Evolutionary conservation across 30 jellyfish, hydroid and myxozoan genomes (phyloP).

Genomic region (Turritopsis rubra): DNA sequence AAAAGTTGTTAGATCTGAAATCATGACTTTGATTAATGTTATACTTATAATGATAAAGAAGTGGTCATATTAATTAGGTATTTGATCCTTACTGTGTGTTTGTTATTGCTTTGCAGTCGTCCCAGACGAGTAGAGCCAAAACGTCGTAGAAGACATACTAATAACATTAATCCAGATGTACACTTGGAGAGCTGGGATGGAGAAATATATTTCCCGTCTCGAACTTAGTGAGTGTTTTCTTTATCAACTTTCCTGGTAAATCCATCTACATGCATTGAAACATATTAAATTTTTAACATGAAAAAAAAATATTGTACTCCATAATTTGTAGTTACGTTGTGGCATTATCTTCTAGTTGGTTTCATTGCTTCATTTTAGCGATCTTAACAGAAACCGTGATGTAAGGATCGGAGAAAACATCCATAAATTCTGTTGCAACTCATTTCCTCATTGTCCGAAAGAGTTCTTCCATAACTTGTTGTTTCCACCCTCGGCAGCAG

Average conservation of each 20-base stretch:
- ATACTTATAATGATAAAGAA: too few relatives aligned
- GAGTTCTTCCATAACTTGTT: constrained; percentile 58
- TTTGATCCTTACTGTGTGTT: background rate
- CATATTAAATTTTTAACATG: too few relatives aligned
- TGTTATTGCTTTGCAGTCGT: constrained; percentile 11
- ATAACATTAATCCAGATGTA: constrained; percentile 42
- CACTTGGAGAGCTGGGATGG: constrained; percentile 98
- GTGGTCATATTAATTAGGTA: too few relatives aligned
- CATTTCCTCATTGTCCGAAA: constrained; percentile 78
- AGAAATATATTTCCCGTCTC: constrained; percentile 56
- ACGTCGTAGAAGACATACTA: constrained; percentile 44
- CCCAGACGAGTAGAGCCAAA: constrained; percentile 78
- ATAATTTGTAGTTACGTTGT: too few relatives aligned
- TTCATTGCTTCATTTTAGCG: constrained; percentile 45
- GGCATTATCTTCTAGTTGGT: too few relatives aligned
- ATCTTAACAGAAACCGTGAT: constrained; percentile 35
- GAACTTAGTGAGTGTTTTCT: constrained; percentile 34
- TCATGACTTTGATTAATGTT: too few relatives aligned
- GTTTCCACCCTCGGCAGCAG: constrained; percentile 90
- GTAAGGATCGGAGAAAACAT: constrained; percentile 73
- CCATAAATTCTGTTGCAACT: constrained; percentile 84
- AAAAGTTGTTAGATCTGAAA: too few relatives aligned
- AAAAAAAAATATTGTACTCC: too few relatives aligned
- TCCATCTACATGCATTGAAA: too few relatives aligned
- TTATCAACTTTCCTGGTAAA: too few relatives aligned